A percentile compares a stretch with the other conserved stretches of the same genome.
These are phyloP conservation scores for Hydrozoanthus tunicans DNA, from an alignment of 64 coral and sea anemone genomes.

Conservation along the genomic window DNA sequence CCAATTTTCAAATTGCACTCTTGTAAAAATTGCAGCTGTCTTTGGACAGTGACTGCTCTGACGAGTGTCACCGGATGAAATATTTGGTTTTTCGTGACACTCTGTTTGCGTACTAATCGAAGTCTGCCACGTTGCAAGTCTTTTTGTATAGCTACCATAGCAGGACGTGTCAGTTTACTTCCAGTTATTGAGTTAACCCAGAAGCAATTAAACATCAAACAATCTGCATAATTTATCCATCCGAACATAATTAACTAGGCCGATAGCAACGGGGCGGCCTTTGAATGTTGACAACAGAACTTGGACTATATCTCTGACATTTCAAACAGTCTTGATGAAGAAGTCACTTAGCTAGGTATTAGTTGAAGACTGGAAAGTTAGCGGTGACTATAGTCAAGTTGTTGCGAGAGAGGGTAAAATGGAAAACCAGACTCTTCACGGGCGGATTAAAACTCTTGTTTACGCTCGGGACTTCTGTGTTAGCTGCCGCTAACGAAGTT, in stretches of 20 bases:
- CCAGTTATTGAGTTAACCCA: too few relatives aligned
- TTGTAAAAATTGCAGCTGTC: too few relatives aligned
- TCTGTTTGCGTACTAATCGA: too few relatives aligned
- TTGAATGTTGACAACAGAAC: constrained; percentile 11
- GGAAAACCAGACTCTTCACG: neutral
- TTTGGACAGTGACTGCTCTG: too few relatives aligned
- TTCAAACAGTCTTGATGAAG: neutral
- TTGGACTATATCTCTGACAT: neutral
- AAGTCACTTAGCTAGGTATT: neutral
- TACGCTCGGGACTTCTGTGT: neutral
- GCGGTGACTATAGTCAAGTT: neutral
- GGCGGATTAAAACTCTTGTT: neutral
- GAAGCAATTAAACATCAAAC: neutral
- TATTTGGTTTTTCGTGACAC: too few relatives aligned
- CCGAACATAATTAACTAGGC: neutral
- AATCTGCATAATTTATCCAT: constrained; percentile 1
- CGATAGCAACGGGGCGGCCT: constrained; percentile 1
- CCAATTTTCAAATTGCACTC: too few relatives aligned
- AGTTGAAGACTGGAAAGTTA: neutral
- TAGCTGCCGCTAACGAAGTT: neutral
- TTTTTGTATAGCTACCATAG: too few relatives aligned
- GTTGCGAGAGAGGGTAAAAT: neutral
- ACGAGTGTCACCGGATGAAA: too few relatives aligned
- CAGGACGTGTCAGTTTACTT: too few relatives aligned
- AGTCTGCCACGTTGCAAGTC: too few relatives aligned